Conservation (phyloP, 2,113 vertebrate genomes). For the Synodontis membranacea region DNA sequence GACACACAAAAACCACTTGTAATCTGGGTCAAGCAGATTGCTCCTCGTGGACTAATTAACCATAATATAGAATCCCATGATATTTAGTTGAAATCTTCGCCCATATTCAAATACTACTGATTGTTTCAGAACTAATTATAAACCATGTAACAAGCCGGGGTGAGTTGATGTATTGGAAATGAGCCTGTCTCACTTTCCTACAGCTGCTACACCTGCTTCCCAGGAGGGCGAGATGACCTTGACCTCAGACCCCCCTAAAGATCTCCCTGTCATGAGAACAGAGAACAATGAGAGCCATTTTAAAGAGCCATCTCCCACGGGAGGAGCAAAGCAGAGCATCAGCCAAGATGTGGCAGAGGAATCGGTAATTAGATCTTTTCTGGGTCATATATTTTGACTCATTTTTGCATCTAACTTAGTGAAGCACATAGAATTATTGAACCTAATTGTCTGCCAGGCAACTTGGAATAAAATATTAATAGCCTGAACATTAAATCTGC, state of each 20-base stretch:
- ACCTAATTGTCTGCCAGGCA: background rate
- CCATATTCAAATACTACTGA: background rate
- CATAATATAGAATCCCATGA: background rate
- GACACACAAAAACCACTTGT: conserved; percentile 69
- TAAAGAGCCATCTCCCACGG: conserved; percentile 43
- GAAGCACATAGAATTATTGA: background rate
- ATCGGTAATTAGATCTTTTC: conserved; percentile 15
- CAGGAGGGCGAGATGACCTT: background rate
- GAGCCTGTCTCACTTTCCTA: conserved; percentile 6
- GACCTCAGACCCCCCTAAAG: conserved; percentile 1
- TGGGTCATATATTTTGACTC: background rate
- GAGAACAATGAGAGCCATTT: conserved; percentile 52
- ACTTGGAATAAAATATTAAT: background rate
- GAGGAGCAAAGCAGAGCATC: background rate
- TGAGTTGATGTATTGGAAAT: background rate
- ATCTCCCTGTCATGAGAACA: conserved; percentile 50
- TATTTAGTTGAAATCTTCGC: background rate
- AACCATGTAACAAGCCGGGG: background rate
- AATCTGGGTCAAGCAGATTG: background rate
- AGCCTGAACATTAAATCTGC: background rate
- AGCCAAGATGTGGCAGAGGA: background rate
- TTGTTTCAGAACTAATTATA: conserved; percentile 3
- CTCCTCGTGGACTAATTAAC: background rate
- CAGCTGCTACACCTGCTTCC: conserved; percentile 34
- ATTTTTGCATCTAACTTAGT: background rate